These are phyloP conservation scores for Clarias batrachus DNA, from an alignment of 2,113 vertebrate genomes.

Conservation along the genomic window DNA sequence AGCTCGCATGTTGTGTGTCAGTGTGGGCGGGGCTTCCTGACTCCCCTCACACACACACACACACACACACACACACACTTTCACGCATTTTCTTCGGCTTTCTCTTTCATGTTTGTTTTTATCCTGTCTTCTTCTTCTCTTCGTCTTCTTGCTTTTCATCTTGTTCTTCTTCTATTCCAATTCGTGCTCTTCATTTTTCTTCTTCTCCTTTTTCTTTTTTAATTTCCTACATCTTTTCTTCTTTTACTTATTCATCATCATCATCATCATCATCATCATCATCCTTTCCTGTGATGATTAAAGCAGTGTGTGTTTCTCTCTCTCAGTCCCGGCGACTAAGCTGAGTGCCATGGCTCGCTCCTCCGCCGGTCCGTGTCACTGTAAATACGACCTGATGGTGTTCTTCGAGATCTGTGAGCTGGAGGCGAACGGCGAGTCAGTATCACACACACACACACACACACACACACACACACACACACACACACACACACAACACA, in stretches of 20 bases:
- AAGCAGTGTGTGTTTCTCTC: conserved; percentile 21
- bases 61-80: not conserved
- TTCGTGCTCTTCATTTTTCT: not conserved
- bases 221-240: not conserved
- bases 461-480: not conserved
- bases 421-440: conserved; percentile 97
- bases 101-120: not conserved
- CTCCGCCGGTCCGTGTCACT: conserved; percentile 86
- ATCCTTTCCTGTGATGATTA: not conserved
- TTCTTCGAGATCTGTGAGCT: conserved; percentile 99
- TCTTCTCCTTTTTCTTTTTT: not conserved
- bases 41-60: not conserved
- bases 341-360: conserved; percentile 88
- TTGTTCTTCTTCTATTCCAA: not conserved
- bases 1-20: not conserved
- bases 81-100: not conserved
- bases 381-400: conserved; percentile 95
- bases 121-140: not conserved
- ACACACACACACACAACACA: not conserved
- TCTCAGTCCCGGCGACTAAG: conserved; percentile 91
- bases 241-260: not conserved
- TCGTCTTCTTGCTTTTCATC: not conserved
- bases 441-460: conserved; percentile 47
- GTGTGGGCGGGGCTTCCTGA: not conserved
- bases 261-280: not conserved